A percentile compares a stretch with the other conserved stretches of the same genome.
phyloP scores from a whole-genome alignment of 30 jellyfish, hydroid and myxozoan species.

The Pelagia noctiluca region DNA sequence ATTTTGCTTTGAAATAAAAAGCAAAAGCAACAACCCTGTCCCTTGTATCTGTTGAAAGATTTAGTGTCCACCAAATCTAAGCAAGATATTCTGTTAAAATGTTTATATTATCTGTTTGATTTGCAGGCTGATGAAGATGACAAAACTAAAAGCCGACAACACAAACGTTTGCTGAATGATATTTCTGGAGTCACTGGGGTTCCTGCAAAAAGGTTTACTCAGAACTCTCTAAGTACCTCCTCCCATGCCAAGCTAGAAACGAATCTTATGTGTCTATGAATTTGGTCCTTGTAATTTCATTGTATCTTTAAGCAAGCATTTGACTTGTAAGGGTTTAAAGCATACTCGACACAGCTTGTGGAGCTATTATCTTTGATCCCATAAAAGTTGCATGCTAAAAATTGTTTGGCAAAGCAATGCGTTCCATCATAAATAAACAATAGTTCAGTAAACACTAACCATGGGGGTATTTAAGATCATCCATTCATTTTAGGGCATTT shows the following conservation, averaged over 20 bases:
- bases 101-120: neutral
- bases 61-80: neutral
- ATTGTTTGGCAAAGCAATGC: too few relatives aligned
- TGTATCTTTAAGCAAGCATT: neutral
- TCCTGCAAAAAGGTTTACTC: neutral
- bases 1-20: too few relatives aligned
- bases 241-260: too few relatives aligned
- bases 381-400: neutral
- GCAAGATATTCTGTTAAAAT: neutral
- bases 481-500: too few relatives aligned
- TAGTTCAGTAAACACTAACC: too few relatives aligned
- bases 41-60: too few relatives aligned
- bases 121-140: slow-evolving; percentile 25
- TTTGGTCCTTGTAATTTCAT: too few relatives aligned
- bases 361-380: neutral
- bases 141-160: slow-evolving; percentile 27
- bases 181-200: slow-evolving; percentile 36
- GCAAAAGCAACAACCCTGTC: too few relatives aligned
- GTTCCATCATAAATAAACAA: too few relatives aligned
- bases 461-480: too few relatives aligned
- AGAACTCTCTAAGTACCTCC: slow-evolving; percentile 14
- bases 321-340: neutral
- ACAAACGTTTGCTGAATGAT: slow-evolving; percentile 72
- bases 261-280: too few relatives aligned
- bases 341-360: neutral